phyloP scores from a whole-genome alignment of 2,113 vertebrate species.

The Chionis minor region DNA sequence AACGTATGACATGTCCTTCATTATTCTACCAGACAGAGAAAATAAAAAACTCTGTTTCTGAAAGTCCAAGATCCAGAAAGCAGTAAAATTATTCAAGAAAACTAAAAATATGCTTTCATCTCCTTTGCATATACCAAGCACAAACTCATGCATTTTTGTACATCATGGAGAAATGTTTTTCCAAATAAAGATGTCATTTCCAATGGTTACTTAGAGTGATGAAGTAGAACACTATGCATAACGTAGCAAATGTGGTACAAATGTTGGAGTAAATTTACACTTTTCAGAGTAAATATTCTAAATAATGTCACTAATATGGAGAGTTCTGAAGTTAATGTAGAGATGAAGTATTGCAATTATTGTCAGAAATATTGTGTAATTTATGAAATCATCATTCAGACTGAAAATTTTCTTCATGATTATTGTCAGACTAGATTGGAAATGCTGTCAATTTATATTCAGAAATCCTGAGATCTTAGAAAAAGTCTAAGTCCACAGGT shows the following conservation, averaged over 20 bases:
- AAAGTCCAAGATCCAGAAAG: not conserved
- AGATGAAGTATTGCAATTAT: not conserved
- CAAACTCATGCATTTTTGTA: not conserved
- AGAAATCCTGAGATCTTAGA: not conserved
- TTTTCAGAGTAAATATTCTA: not conserved
- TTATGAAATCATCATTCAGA: conserved; percentile 18
- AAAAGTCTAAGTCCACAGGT: not conserved
- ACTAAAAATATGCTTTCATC: not conserved
- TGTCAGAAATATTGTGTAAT: not conserved
- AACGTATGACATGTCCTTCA: not conserved
- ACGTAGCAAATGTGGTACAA: not conserved
- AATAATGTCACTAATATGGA: not conserved
- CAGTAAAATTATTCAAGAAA: not conserved
- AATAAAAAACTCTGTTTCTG: not conserved
- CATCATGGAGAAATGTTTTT: not conserved
- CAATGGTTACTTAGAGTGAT: not conserved
- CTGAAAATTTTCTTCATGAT: not conserved
- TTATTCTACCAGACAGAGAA: not conserved
- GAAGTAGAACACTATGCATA: not conserved
- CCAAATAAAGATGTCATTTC: not conserved
- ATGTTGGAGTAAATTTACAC: not conserved
- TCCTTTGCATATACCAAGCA: not conserved
- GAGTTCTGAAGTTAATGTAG: not conserved
- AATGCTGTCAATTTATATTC: not conserved
- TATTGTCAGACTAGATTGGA: not conserved